Base-by-base conservation (phyloP, 2,888 invertebrate genomes). In the Zhuqinia jingwanae region DNA sequence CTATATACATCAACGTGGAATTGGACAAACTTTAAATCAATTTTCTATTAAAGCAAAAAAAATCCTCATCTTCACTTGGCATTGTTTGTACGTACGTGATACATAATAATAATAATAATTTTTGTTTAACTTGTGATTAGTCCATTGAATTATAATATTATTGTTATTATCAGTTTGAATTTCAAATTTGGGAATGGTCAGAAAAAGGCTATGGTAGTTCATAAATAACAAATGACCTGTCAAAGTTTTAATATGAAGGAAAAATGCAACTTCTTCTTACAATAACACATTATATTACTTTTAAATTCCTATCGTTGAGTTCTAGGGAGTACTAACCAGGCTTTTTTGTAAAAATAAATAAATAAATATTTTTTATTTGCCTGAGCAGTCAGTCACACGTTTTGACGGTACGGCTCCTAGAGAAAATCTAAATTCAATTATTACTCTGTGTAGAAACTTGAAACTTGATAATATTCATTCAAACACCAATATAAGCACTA, bases 11-110 rank as follows among this genome's bases (percentile, higher is more conserved):
- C 82, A 63, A 10, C 53, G 17, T 11, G n/a, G 36, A 36, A 73
- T n/a, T 63, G 50, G 50, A 47, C 53, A 76, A 63, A 75, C 65
- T 47, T 76, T 83, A 83, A 83, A 83, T 83, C 82, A 83, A 83
- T 76, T 83, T 83, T 83, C 82, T 75, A 83, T 83, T 83, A 83
- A 76, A 65, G 58, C 17, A 27, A 79, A n/a, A n/a, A n/a, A n/a
- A n/a, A 79, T 13, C 27, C 1, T 73, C 53, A 50, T 50, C 27
- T n/a, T n/a, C n/a, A n/a, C n/a, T n/a, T 15, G 36, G 36, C 36
- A 36, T 8, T 36, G 36, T 36, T 30, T 13, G 8, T n/a, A 60
- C 2, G 27, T 27, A 60, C 30, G 30, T 22, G 60, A 60, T 60
- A 60, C 60, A 60, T 30, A 60, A 60, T 60, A 60, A n/a, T 27